Conservation (phyloP, 2,797 vertebrate species). For the Dendrocincla fuliginosa region DNA sequence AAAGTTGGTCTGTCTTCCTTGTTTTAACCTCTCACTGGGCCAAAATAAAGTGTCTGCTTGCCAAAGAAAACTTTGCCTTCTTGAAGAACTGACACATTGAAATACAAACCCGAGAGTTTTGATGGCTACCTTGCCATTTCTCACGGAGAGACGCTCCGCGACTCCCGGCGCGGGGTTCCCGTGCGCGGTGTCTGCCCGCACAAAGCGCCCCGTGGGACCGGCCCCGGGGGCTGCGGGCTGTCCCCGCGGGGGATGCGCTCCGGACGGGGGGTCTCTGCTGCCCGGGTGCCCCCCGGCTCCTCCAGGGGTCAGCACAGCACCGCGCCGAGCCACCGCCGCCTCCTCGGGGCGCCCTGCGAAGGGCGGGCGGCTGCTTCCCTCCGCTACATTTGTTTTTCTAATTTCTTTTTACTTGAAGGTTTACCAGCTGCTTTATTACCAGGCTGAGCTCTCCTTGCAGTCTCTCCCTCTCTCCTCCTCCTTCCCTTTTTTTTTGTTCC, state of each 20-base stretch:
- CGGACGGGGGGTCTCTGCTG: no score
- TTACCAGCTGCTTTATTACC: conserved; percentile 84
- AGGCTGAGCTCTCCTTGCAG: conserved; percentile 75
- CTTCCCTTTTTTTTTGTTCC: conserved; percentile 74
- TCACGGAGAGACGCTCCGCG: fast-evolving
- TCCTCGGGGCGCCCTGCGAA: no score
- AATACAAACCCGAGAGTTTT: neutral
- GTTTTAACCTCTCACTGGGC: neutral
- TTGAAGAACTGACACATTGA: neutral
- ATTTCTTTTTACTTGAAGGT: conserved; percentile 83
- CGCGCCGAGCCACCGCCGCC: neutral
- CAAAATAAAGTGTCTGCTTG: neutral
- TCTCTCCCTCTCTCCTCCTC: conserved; percentile 67
- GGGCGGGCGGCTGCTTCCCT: conserved; percentile 61
- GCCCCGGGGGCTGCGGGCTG: neutral
- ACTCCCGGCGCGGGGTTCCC: neutral
- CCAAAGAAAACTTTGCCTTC: neutral
- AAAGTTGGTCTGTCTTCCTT: neutral
- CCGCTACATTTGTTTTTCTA: conserved; percentile 82
- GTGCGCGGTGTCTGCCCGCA: no score
- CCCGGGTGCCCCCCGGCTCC: neutral
- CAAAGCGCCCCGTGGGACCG: fast-evolving
- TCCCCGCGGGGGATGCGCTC: neutral
- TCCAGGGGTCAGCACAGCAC: conserved; percentile 48
- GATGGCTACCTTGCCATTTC: neutral